Percentiles rank a stretch among this genome's conserved stretches.
Evolutionary conservation across 2,888 invertebrate genomes (phyloP).

Genomic region (Alentia gelatinosa): DNA sequence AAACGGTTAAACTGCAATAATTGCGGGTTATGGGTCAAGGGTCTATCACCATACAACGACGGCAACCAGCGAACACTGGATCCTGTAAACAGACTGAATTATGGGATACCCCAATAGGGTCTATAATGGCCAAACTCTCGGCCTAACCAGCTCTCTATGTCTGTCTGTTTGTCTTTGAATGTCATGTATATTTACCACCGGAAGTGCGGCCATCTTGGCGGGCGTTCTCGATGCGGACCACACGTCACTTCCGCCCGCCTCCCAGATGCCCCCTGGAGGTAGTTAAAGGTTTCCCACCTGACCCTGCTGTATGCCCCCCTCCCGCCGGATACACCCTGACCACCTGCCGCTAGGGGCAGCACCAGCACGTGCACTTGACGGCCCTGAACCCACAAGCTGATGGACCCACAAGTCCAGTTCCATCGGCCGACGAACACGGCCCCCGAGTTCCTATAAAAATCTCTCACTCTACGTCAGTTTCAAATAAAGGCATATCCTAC

Average conservation of each 20-base stretch:
- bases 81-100: too few relatives aligned
- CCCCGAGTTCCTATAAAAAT: background rate
- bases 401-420: background rate
- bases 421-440: background rate
- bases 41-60: too few relatives aligned
- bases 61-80: too few relatives aligned
- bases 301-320: background rate
- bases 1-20: too few relatives aligned
- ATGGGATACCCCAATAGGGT: too few relatives aligned
- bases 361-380: background rate
- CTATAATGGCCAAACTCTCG: background rate
- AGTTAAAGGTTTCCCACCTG: constrained; percentile 21
- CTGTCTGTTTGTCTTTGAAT: background rate
- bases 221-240: background rate
- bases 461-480: background rate
- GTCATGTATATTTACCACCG: background rate
- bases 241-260: background rate
- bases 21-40: too few relatives aligned
- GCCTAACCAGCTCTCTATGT: background rate
- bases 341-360: background rate
- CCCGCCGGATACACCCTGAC: background rate
- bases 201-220: background rate
- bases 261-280: background rate
- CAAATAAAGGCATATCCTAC: too few relatives aligned
- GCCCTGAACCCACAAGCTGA: background rate